Evolutionary conservation across 2,113 vertebrate genomes (phyloP).

Genomic region (Anser cygnoides): DNA sequence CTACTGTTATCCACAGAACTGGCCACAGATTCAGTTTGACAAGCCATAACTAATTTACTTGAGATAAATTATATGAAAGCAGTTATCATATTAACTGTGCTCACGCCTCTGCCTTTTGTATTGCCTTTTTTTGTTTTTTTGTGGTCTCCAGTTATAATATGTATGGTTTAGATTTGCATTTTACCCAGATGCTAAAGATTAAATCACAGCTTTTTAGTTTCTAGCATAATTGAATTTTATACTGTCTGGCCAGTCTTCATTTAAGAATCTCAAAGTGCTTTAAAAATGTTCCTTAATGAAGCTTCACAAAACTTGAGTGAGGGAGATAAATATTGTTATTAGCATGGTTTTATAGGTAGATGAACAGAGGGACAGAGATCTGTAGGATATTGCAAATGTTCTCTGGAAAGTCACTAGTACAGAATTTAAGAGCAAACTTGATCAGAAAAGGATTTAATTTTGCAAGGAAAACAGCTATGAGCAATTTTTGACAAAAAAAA

Average conservation of each 20-base stretch:
- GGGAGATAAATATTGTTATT: constrained; percentile 16
- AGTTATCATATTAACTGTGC: constrained; percentile 3
- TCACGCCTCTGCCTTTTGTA: background rate
- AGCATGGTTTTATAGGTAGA: background rate
- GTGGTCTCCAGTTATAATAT: background rate
- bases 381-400: background rate
- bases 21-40: background rate
- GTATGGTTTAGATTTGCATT: background rate
- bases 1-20: background rate
- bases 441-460: background rate
- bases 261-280: background rate
- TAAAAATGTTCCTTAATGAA: constrained; percentile 7
- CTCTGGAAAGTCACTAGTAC: background rate
- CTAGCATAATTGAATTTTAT: constrained; percentile 28
- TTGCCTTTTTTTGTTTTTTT: background rate
- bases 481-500: background rate
- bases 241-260: background rate
- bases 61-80: constrained; percentile 8
- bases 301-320: constrained; percentile 8
- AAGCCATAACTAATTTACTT: constrained; percentile 46
- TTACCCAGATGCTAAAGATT: background rate
- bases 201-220: constrained; percentile 4
- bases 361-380: background rate
- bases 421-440: background rate
- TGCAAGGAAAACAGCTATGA: background rate